Conservation (phyloP, 2,797 vertebrate genomes). For the Aplochiton taeniatus region DNA sequence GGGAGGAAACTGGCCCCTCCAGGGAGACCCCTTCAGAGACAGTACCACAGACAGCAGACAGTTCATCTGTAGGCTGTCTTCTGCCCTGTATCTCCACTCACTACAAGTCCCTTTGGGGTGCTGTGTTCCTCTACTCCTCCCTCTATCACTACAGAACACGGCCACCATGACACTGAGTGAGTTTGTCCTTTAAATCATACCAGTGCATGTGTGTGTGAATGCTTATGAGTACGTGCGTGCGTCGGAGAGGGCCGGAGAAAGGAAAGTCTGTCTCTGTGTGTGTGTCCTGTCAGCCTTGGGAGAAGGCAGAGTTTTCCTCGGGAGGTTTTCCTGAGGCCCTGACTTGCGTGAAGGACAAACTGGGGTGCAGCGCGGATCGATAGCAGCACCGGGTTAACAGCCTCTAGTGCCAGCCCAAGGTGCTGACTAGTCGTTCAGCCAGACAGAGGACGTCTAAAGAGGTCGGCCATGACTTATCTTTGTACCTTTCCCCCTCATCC, state of each 20-base stretch:
- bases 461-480: slow-evolving; percentile 17
- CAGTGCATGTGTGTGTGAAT: neutral
- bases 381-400: slow-evolving; percentile 27
- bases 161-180: neutral
- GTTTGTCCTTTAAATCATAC: neutral
- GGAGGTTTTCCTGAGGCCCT: neutral
- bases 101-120: slow-evolving; percentile 39
- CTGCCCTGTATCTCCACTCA: slow-evolving; percentile 21
- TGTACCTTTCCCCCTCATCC: slow-evolving; percentile 3
- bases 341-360: slow-evolving; percentile 33
- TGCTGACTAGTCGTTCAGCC: slow-evolving; percentile 32
- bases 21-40: slow-evolving; percentile 16
- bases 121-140: neutral
- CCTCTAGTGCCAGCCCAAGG: slow-evolving; percentile 25
- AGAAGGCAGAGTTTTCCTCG: neutral
- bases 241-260: neutral
- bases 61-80: slow-evolving; percentile 24
- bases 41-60: slow-evolving; percentile 22
- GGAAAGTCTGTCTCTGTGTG: neutral
- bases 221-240: neutral
- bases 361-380: slow-evolving; percentile 19
- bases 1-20: slow-evolving; percentile 25
- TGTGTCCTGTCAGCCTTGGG: neutral
- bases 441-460: slow-evolving; percentile 24
- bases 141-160: too few species aligned